Conservation (phyloP, 1,140 invertebrate genomes). For the Caenorhabditis brenneri region DNA sequence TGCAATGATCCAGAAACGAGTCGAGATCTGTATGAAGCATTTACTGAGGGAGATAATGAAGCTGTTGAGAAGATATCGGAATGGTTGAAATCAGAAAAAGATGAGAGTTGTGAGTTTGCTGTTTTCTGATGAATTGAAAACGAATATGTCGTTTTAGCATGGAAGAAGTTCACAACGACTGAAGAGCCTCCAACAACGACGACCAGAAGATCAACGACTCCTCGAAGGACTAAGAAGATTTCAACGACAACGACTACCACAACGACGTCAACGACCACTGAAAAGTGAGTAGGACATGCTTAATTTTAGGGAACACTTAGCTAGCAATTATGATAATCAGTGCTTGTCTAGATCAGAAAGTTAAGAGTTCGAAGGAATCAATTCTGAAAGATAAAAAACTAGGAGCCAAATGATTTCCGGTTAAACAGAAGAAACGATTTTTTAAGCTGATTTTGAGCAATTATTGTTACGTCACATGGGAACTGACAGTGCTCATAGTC, state of each 20-base stretch:
- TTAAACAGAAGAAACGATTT: no score
- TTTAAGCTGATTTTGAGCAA: no score
- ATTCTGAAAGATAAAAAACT: no score
- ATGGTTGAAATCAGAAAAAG: slow-evolving; percentile 12
- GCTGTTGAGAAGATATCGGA: slow-evolving; percentile 1
- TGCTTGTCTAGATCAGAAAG: no score
- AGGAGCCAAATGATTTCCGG: no score
- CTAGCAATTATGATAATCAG: no score
- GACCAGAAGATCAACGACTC: slow-evolving; percentile 19
- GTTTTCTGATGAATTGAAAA: not conserved
- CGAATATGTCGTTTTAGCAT: not conserved
- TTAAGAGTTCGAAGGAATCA: no score
- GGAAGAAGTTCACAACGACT: slow-evolving; percentile 39
- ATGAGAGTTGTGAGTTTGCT: not conserved
- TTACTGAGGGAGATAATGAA: slow-evolving; percentile 14
- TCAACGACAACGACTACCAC: slow-evolving; percentile 26
- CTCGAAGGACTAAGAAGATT: no score
- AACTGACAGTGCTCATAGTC: no score
- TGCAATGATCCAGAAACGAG: slow-evolving; percentile 49
- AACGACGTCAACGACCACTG: not conserved
- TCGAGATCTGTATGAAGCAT: slow-evolving; percentile 42
- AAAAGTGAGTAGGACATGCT: no score
- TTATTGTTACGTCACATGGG: no score
- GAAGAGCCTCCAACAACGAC: slow-evolving; percentile 18
- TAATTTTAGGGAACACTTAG: no score